These are phyloP conservation scores for Drosophila miranda DNA, from an alignment of 1,140 invertebrate genomes.

Conservation along the genomic window DNA sequence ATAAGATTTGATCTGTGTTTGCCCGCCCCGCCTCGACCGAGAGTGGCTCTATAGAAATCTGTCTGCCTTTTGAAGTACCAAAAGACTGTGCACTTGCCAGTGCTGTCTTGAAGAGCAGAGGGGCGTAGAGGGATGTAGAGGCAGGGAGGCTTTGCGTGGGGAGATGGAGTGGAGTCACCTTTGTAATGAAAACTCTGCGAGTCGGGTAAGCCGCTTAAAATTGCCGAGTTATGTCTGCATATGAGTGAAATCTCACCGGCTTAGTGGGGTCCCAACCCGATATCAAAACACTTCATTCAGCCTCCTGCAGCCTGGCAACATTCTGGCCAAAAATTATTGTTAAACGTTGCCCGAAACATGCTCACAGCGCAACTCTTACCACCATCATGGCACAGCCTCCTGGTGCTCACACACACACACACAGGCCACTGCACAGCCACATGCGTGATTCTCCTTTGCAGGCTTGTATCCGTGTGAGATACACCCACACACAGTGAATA, in stretches of 20 bases:
- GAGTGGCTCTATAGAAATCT: slow-evolving; percentile 18
- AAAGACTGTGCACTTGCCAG: slow-evolving; percentile 34
- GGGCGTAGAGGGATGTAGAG: not conserved
- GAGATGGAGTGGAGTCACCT: slow-evolving; percentile 47
- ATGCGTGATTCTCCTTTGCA: slow-evolving; percentile 12
- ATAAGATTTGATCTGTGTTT: slow-evolving; percentile 80
- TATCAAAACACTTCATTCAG: slow-evolving; percentile 46
- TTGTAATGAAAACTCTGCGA: slow-evolving; percentile 70
- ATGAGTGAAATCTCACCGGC: slow-evolving; percentile 38
- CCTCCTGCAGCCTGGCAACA: slow-evolving; percentile 37
- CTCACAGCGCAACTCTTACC: too few relatives aligned
- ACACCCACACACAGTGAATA: slow-evolving; percentile 70
- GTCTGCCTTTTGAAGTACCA: slow-evolving; percentile 47
- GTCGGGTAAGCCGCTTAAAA: slow-evolving; percentile 68
- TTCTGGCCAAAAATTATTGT: slow-evolving; percentile 22
- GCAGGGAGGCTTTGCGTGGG: slow-evolving; percentile 12
- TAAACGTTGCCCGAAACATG: slow-evolving; percentile 63
- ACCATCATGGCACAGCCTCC: slow-evolving; percentile 2
- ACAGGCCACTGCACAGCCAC: not conserved
- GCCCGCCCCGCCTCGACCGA: slow-evolving; percentile 15
- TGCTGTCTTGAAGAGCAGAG: not conserved
- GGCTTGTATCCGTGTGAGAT: slow-evolving; percentile 48
- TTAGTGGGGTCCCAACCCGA: slow-evolving; percentile 24
- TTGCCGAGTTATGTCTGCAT: slow-evolving; percentile 48
- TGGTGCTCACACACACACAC: slow-evolving; percentile 5